A percentile compares a stretch with the other conserved stretches of the same genome.
phyloP scores from a whole-genome alignment of 2,888 invertebrate genomes.

The Heliconius ismenius region DNA sequence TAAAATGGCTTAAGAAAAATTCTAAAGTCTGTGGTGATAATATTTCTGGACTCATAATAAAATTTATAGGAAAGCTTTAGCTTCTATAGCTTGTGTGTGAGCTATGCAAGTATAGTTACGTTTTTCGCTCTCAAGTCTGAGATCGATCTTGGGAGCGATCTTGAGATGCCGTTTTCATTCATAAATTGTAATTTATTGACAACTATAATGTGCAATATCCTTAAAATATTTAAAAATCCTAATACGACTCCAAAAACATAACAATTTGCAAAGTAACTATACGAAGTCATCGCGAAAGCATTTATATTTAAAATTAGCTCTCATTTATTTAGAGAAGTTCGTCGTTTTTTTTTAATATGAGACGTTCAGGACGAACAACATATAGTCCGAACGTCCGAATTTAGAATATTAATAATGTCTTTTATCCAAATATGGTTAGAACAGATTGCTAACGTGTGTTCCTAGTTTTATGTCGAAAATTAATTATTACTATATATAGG shows the following conservation, averaged over 20 bases:
- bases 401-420: conserved; percentile 15
- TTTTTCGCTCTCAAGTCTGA: too few species aligned
- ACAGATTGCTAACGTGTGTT: not conserved
- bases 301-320: not conserved
- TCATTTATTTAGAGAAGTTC: not conserved
- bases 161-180: too few species aligned
- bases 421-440: conserved; percentile 15
- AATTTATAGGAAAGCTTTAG: too few species aligned
- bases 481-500: not conserved
- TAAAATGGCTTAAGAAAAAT: not conserved
- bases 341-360: not conserved
- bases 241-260: not conserved
- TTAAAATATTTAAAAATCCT: not conserved
- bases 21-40: not conserved
- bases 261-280: not conserved
- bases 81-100: too few species aligned
- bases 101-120: too few species aligned
- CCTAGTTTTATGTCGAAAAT: not conserved
- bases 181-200: too few species aligned
- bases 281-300: not conserved
- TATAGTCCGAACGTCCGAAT: not conserved
- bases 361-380: conserved; percentile 3
- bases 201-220: too few species aligned
- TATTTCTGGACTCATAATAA: not conserved
- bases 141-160: too few species aligned